These are phyloP conservation scores for Dryobota labecula DNA, from an alignment of 2,888 invertebrate species.

Conservation along the genomic window DNA sequence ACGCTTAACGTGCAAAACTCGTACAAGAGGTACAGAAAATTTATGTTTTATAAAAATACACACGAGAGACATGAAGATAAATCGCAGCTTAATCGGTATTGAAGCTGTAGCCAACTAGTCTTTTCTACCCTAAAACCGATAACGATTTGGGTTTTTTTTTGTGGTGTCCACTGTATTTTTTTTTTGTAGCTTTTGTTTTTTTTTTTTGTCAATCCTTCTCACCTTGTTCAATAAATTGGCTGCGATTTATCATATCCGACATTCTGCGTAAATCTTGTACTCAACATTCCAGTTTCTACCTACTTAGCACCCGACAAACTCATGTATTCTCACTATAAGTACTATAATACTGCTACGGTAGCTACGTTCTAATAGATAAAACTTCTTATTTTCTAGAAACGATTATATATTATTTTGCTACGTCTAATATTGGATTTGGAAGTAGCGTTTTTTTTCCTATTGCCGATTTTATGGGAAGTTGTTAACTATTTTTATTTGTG, in stretches of 20 bases:
- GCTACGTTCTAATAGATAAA: background rate
- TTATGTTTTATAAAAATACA: constrained; percentile 16
- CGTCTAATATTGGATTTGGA: no score
- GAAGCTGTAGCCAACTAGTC: background rate
- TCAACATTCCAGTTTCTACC: background rate
- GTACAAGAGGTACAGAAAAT: background rate
- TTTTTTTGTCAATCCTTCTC: background rate
- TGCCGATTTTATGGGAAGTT: background rate
- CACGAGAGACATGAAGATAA: background rate
- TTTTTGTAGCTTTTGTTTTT: background rate
- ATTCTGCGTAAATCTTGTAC: constrained; percentile 28
- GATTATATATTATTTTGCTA: background rate
- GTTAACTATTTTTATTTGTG: background rate
- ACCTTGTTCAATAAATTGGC: background rate
- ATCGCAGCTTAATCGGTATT: constrained; percentile 13
- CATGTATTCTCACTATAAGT: constrained; percentile 40
- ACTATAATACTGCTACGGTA: background rate
- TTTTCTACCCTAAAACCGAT: constrained; percentile 5
- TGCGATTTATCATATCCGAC: background rate
- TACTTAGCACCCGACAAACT: constrained; percentile 23
- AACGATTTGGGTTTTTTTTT: constrained; percentile 8
- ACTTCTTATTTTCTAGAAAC: background rate
- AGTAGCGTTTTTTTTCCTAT: background rate
- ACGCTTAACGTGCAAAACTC: background rate
- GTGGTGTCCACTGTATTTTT: background rate